Conservation (phyloP, 2,113 vertebrate species). For the Ceyx melanurus region DNA sequence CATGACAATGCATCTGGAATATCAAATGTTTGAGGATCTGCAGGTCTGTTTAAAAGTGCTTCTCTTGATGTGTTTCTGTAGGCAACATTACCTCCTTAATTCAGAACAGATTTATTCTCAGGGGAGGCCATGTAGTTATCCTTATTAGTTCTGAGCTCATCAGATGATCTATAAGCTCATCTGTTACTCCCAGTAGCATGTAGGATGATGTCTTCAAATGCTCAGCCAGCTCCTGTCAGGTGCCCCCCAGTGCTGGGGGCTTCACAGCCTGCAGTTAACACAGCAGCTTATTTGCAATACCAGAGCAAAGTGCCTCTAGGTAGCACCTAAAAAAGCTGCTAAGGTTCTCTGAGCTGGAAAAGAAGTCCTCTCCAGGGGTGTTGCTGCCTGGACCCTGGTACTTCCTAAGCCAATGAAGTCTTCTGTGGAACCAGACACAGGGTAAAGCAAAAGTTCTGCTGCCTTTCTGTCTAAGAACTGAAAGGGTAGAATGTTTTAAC, state of each 20-base stretch:
- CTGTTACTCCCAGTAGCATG: background rate
- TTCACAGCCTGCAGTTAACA: background rate
- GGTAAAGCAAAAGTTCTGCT: background rate
- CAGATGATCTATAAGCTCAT: background rate
- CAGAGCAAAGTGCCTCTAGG: background rate
- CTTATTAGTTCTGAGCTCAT: background rate
- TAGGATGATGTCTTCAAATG: background rate
- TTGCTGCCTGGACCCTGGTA: background rate
- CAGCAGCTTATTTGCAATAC: background rate
- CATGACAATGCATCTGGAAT: background rate
- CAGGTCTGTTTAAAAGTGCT: background rate
- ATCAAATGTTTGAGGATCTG: background rate
- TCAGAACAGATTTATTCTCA: background rate
- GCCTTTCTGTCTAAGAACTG: background rate
- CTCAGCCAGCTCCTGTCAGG: background rate
- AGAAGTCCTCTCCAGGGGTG: background rate
- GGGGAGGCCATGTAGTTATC: background rate
- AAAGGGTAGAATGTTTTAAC: background rate
- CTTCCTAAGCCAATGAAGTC: background rate
- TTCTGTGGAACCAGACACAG: background rate
- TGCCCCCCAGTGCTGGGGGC: background rate
- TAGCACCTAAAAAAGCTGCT: background rate
- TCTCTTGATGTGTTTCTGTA: background rate
- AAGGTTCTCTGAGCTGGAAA: background rate
- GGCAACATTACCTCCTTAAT: background rate